Evolutionary conservation across 1,140 invertebrate genomes (phyloP), one percentile per base, ranked within the genome.

Genomic region (Formica selysi): DNA sequence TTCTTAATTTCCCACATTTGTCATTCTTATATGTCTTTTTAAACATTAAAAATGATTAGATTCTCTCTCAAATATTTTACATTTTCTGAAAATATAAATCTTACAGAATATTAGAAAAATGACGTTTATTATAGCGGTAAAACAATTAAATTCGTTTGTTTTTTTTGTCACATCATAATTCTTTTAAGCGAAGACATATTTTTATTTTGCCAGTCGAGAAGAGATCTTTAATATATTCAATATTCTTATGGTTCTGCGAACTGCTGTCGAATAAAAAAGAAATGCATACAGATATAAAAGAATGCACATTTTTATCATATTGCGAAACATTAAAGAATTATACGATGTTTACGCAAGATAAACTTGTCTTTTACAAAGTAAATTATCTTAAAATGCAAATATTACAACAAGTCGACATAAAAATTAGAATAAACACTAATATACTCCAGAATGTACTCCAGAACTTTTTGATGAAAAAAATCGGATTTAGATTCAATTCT

Each of bases 241-340:
- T 41, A 64, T 59, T 70, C 11, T 19, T 59, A 32, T 11, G 16
- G 1, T 22, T 54, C 1, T 4, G 29, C 61, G 38, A 61, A 6
- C 32, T 11, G 32, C 8, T 32, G 19, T 0, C n/a, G 38, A 29
- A 73, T 54, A 48, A 83, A 38, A 74, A 38, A 62, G 7, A 29
- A 59, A 74, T 16, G 19, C 0, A 48, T 1, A 41, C 41, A 57
- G 73, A 44, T 51, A 51, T 51, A 51, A 51, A 51, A 19, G 48
- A 51, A 51, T 51, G 48, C 51, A n/a, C 36, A 29, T 19, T 19
- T 81, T 73, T 74, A 83, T 83, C 54, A 74, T 83, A 83, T 83
- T 70, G 22, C 2, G 11, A 62, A 61, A 48, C 41, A 38, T 73
- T 48, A 61, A 73, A 73, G 62, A 73, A 32, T 57, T 51, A 51